Conservation (phyloP, 2,113 vertebrate genomes). For the Circaetus gallicus region DNA sequence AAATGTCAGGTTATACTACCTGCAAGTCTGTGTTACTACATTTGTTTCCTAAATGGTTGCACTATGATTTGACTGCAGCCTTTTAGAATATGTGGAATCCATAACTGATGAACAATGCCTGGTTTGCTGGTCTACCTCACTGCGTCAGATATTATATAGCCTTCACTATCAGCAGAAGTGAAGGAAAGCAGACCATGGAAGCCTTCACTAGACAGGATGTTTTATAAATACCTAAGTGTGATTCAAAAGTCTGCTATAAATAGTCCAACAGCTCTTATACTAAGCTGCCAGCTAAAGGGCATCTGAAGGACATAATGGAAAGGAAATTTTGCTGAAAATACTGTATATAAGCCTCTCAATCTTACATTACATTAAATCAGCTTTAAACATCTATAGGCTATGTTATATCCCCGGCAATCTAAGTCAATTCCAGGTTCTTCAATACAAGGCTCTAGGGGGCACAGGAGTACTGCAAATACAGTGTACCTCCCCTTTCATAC, state of each 20-base stretch:
- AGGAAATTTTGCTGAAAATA: not conserved
- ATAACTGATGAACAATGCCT: not conserved
- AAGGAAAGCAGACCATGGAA: conserved; percentile 13
- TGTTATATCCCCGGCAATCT: not conserved
- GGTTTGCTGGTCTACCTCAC: not conserved
- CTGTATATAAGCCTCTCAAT: not conserved
- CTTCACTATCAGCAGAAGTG: conserved; percentile 25
- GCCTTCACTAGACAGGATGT: not conserved
- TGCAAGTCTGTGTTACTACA: not conserved
- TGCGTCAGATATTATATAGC: not conserved
- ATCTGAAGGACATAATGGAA: not conserved
- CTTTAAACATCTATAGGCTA: not conserved
- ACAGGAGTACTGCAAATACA: not conserved
- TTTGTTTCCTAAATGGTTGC: not conserved
- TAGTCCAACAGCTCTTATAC: not conserved
- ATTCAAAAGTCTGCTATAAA: conserved; percentile 57
- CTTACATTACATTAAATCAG: not conserved
- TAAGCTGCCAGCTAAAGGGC: not conserved
- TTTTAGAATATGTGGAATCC: not conserved
- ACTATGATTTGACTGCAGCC: not conserved
- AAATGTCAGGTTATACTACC: not conserved
- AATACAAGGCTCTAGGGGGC: not conserved
- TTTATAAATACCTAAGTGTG: conserved; percentile 8
- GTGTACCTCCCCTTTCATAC: not conserved
- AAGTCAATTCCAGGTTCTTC: not conserved